A percentile compares a stretch with the other conserved stretches of the same genome.
These are phyloP conservation scores for Rhaphigaster nebulosa DNA, from an alignment of 2,888 invertebrate species.

Conservation along the genomic window DNA sequence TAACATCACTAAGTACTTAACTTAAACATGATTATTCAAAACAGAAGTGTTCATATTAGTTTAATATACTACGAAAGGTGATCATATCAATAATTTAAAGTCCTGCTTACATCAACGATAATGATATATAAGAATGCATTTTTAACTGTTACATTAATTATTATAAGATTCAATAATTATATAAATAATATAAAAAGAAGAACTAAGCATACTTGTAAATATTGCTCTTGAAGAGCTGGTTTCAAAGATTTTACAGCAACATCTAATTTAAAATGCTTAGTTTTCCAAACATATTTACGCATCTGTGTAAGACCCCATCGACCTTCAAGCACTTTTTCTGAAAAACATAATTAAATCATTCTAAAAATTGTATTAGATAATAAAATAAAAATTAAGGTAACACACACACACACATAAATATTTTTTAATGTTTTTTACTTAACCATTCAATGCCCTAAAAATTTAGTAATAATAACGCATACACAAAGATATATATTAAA, in stretches of 20 bases:
- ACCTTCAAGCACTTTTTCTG: conserved; percentile 57
- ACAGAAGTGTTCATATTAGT: not conserved
- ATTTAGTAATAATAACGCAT: too few species aligned
- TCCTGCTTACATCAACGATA: not conserved
- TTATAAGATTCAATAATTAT: not conserved
- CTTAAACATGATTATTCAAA: not conserved
- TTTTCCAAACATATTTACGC: conserved; percentile 63
- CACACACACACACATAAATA: too few species aligned
- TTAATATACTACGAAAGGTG: not conserved
- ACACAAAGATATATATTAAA: too few species aligned
- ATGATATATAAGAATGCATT: not conserved
- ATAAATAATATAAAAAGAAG: not conserved
- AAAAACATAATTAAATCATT: not conserved
- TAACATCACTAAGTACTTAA: too few species aligned
- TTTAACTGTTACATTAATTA: not conserved
- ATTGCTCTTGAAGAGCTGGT: conserved; percentile 68
- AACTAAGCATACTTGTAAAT: conserved; percentile 57
- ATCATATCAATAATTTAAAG: not conserved
- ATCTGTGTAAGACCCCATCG: conserved; percentile 62
- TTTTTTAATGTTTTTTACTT: too few species aligned
- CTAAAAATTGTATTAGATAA: not conserved
- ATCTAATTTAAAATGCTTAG: conserved; percentile 77
- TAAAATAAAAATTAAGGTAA: not conserved
- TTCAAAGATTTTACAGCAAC: conserved; percentile 86
- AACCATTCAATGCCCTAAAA: too few species aligned